These are phyloP conservation scores for Oreamnos americanus DNA, from an alignment of 2,113 vertebrate species.

Conservation along the genomic window DNA sequence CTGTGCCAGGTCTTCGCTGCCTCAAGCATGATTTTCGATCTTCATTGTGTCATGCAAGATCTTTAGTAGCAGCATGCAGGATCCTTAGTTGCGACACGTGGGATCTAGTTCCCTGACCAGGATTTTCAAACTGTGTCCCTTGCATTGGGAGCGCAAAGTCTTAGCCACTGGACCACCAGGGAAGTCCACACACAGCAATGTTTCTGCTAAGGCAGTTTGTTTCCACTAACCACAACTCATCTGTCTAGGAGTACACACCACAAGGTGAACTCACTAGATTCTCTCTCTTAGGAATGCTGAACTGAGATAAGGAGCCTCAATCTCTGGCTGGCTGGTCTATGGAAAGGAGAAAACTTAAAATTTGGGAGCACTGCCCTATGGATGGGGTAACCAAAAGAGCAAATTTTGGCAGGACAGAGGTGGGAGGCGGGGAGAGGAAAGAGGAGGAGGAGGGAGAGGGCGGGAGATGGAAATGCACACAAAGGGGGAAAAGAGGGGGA, in stretches of 20 bases:
- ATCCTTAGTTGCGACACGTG: neutral
- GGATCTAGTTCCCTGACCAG: neutral
- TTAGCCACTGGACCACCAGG: neutral
- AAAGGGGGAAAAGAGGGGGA: neutral
- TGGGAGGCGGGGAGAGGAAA: fast-evolving
- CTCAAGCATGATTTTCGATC: neutral
- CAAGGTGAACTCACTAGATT: neutral
- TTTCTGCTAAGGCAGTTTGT: neutral
- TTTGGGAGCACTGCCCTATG: neutral
- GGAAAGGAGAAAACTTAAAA: neutral
- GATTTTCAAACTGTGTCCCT: neutral
- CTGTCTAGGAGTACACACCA: neutral
- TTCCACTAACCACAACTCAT: neutral
- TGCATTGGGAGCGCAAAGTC: neutral
- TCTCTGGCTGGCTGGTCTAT: neutral
- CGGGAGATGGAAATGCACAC: neutral
- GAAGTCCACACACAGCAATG: neutral
- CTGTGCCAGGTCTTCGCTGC: neutral
- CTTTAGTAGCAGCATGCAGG: neutral
- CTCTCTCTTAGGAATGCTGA: neutral
- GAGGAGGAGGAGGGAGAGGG: neutral
- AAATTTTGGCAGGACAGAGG: neutral
- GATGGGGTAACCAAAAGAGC: neutral
- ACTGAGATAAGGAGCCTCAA: neutral
- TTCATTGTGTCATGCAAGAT: neutral